Percentiles rank a stretch among this genome's conserved stretches.
phyloP scores from a whole-genome alignment of 2,797 vertebrate genomes.

The Selene dorsalis region DNA sequence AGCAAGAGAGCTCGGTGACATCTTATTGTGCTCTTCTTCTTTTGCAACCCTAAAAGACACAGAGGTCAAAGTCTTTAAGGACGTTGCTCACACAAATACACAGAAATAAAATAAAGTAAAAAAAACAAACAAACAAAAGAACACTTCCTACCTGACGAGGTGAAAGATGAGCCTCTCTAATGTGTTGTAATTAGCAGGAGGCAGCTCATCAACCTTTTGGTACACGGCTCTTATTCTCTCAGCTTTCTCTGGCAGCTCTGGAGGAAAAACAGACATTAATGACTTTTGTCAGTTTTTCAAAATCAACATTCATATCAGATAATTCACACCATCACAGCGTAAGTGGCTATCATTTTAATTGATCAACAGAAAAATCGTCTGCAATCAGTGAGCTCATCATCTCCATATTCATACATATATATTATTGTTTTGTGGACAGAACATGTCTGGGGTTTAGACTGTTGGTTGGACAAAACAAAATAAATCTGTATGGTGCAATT shows the following conservation, averaged over 20 bases:
- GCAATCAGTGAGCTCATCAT: too few relatives aligned
- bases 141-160: constrained; percentile 90
- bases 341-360: too few relatives aligned
- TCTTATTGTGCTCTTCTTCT: constrained; percentile 93
- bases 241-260: constrained; percentile 91
- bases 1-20: constrained; percentile 91
- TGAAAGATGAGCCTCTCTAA: constrained; percentile 96
- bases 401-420: background rate
- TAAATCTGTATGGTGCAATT: background rate
- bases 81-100: background rate
- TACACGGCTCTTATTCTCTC: constrained; percentile 93
- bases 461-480: background rate
- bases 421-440: background rate
- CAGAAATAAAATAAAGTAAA: background rate
- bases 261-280: constrained; percentile 3
- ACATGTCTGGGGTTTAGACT: background rate
- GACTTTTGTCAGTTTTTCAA: background rate
- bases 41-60: constrained; percentile 88
- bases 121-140: too few relatives aligned
- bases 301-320: background rate
- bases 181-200: constrained; percentile 88
- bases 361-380: too few relatives aligned
- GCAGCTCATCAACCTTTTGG: constrained; percentile 91
- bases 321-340: too few relatives aligned
- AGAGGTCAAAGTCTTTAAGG: constrained; percentile 14